phyloP scores from a whole-genome alignment of 2,113 vertebrate genomes.

The Toxostoma redivivum region DNA sequence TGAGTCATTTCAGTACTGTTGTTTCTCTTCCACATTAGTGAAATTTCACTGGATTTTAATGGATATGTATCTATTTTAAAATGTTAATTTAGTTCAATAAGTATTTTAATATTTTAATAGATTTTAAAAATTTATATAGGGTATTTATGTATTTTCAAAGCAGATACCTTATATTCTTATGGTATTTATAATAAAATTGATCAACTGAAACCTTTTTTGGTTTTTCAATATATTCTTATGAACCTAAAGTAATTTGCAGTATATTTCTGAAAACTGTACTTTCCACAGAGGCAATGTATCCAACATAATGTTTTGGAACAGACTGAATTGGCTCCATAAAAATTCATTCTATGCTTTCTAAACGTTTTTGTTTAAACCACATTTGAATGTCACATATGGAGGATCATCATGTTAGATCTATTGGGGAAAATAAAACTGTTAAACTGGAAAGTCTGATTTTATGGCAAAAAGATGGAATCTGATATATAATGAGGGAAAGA shows the following conservation, averaged over 20 bases:
- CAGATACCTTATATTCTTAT: background rate
- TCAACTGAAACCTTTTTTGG: background rate
- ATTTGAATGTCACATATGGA: slow-evolving; percentile 52
- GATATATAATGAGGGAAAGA: slow-evolving; percentile 22
- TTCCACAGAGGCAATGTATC: background rate
- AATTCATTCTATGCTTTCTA: slow-evolving; percentile 7
- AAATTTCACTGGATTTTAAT: background rate
- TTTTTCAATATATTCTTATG: background rate
- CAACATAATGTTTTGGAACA: slow-evolving; percentile 3
- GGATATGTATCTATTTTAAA: background rate
- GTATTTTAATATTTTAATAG: background rate
- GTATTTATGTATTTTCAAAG: background rate
- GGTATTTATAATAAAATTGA: background rate
- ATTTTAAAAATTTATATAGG: background rate
- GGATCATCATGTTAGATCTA: slow-evolving; percentile 1
- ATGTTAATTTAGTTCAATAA: background rate
- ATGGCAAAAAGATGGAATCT: background rate
- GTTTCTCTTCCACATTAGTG: background rate
- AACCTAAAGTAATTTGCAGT: background rate
- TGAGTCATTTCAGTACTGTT: background rate
- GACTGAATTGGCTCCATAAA: slow-evolving; percentile 20
- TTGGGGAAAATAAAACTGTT: slow-evolving; percentile 40
- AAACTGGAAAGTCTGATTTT: background rate
- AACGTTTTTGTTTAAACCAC: slow-evolving; percentile 28
- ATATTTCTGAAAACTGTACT: background rate